Evolutionary conservation across 2,888 invertebrate genomes (phyloP), one percentile per base, ranked within the genome.

Genomic region (Odontothrips loti): DNA sequence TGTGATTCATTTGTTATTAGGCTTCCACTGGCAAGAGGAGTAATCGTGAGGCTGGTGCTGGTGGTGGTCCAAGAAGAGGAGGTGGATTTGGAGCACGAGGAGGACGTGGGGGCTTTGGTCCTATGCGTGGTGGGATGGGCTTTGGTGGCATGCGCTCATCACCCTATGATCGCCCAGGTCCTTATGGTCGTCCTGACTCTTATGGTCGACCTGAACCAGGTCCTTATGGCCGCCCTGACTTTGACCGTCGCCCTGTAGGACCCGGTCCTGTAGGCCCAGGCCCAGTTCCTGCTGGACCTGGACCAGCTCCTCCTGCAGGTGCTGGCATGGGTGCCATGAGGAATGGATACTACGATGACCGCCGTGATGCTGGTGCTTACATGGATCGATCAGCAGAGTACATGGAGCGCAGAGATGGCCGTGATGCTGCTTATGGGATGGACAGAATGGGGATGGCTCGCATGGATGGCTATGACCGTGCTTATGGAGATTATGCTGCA

Each of bases 41-140:
- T 81, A 84, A 84, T 10, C 84, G 85, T n/a, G 58, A 58, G 84
- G 85, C 85, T 15, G 84, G 85, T 84, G 89, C 85, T 15, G 84
- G 84, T 84, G 89, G 87, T 85, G 85, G 85, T 87, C 83, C 88
- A 80, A 87, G 88, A 83, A 87, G 88, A 83, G 87, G 88, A 84
- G 85, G 85, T 15, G 84, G 85, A 23, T 87, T 87, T 86, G 83
- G 88, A 85, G 85, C 85, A 87, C 83, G 88, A 81, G 88, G 88
- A 83, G 88, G 89, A 85, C 89, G 87, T 84, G 87, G 87, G 84
- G 87, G 87, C 84, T 87, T 87, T 82, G 87, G 87, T 84, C 87
- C 87, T 27, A 75, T 23, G 68, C 68, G 68, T 11, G 68, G 68
- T 8, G 58, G 58, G 15, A 58, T 58, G 58, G 68, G 68, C 10